These are phyloP conservation scores for Heptranchias perlo DNA, from an alignment of 2,113 vertebrate species.

Conservation along the genomic window DNA sequence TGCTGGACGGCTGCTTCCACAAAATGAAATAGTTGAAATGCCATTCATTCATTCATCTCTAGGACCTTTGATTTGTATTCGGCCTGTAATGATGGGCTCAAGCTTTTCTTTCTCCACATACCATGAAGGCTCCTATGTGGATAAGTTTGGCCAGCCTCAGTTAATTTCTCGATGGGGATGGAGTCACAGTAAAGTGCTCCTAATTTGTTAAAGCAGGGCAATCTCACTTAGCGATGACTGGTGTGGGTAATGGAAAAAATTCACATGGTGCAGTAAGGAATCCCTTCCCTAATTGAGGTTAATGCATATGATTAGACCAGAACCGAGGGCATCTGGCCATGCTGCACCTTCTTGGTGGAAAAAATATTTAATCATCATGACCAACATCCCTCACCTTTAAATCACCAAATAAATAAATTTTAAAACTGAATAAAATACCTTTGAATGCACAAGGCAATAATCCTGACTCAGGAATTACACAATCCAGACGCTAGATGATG, in stretches of 20 bases:
- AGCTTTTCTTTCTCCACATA: background rate
- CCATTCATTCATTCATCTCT: background rate
- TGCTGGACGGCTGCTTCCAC: no score
- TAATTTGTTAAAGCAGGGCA: background rate
- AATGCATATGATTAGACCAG: background rate
- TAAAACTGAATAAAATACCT: background rate
- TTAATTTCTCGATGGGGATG: background rate
- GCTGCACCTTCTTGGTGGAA: background rate
- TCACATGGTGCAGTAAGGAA: background rate
- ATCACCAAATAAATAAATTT: background rate
- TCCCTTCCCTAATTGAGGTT: background rate
- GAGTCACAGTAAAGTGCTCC: background rate
- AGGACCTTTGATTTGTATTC: background rate
- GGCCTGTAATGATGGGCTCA: background rate
- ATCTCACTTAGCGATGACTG: background rate
- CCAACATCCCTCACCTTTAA: background rate
- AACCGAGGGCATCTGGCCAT: background rate
- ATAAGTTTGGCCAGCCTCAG: background rate
- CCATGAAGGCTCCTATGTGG: no score
- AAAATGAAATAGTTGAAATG: background rate
- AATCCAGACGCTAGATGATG: background rate
- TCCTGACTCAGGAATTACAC: background rate
- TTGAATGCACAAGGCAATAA: background rate
- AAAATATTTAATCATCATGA: background rate
- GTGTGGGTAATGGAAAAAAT: background rate